These are phyloP conservation scores for Ectemnius cavifrons DNA, from an alignment of 2,888 invertebrate genomes.

Conservation along the genomic window DNA sequence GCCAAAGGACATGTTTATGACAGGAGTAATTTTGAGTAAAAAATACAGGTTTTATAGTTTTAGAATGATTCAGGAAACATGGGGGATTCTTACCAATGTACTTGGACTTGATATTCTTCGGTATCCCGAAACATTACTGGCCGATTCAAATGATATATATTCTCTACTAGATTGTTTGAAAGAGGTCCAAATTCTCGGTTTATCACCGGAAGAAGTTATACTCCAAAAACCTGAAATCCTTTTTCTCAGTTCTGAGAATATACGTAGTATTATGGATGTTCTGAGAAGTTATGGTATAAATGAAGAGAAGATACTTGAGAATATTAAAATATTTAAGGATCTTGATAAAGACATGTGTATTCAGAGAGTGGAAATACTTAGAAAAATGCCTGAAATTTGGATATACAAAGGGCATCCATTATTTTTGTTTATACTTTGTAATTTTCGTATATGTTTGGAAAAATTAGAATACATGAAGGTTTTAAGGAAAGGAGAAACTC, in stretches of 20 bases:
- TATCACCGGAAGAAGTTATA: no score
- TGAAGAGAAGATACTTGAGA: not conserved
- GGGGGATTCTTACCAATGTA: not conserved
- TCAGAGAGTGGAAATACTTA: not conserved
- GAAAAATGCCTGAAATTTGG: not conserved
- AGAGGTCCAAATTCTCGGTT: no score
- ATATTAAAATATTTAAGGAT: no score
- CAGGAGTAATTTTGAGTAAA: slow-evolving; percentile 71
- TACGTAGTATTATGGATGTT: no score
- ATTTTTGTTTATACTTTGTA: not conserved
- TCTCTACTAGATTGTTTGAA: no score
- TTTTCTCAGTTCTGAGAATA: no score
- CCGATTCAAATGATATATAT: not conserved
- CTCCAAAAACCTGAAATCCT: no score
- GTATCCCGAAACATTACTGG: not conserved
- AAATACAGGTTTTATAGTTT: slow-evolving; percentile 79
- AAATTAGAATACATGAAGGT: no score
- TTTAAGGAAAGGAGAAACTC: no score
- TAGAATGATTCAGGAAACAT: slow-evolving; percentile 35
- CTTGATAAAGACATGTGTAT: not conserved
- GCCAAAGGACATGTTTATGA: slow-evolving; percentile 74
- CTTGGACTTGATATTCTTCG: not conserved
- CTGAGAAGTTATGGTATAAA: not conserved
- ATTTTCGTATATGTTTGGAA: not conserved
- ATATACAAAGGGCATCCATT: not conserved